Percentiles rank a stretch among this genome's conserved stretches.
These are phyloP conservation scores for Fragum fragum DNA, from an alignment of 2,888 invertebrate genomes.

Conservation along the genomic window DNA sequence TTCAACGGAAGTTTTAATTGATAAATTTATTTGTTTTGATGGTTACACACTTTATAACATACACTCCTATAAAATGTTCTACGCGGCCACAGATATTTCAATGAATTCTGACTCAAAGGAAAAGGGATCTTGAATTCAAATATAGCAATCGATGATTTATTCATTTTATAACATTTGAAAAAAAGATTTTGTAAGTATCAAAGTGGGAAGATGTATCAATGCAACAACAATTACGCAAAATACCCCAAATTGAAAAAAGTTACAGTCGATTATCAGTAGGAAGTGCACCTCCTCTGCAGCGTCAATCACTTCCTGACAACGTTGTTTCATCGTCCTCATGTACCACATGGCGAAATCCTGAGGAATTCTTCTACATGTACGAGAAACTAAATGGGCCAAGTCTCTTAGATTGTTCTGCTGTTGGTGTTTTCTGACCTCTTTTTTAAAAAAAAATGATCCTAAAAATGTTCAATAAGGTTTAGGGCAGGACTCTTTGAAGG, in stretches of 20 bases:
- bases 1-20: no score
- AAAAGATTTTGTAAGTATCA: no score
- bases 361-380: background rate
- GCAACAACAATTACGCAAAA: no score
- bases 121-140: no score
- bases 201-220: no score
- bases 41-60: no score
- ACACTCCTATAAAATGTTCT: no score
- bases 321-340: background rate
- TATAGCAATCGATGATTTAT: no score
- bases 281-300: background rate
- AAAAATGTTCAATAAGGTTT: background rate
- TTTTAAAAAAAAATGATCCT: background rate
- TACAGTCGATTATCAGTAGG: background rate
- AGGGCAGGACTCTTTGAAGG: background rate
- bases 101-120: no score
- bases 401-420: background rate
- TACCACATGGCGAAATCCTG: background rate
- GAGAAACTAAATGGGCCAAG: background rate
- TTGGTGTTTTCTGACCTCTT: background rate
- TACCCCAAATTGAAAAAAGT: background rate
- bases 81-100: no score
- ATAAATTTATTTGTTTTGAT: no score
- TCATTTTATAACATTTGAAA: no score
- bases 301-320: background rate